These are phyloP conservation scores for Darevskia mixta DNA, from an alignment of 2,797 vertebrate genomes.

Conservation along the genomic window DNA sequence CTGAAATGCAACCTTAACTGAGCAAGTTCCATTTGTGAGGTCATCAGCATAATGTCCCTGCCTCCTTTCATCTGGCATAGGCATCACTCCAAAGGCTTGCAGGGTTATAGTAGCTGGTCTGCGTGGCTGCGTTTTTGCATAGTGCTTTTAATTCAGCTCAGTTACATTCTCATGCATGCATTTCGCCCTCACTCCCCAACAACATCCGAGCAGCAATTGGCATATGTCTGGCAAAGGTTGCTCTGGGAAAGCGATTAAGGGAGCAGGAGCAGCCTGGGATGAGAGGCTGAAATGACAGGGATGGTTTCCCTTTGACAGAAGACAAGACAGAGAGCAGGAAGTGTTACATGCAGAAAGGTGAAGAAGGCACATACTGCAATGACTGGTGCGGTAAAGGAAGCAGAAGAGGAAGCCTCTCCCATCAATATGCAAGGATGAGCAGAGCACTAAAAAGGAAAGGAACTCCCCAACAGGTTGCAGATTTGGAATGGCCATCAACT, in stretches of 20 bases:
- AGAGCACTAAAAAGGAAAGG: no score
- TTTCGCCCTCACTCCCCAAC: background rate
- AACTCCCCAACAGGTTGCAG: no score
- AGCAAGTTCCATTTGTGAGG: background rate
- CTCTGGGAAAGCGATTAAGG: background rate
- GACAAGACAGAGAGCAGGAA: background rate
- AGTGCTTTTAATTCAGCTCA: constrained; percentile 3
- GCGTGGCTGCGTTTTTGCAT: background rate
- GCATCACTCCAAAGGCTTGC: background rate
- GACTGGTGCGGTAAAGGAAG: background rate
- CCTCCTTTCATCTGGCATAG: background rate
- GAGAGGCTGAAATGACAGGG: background rate
- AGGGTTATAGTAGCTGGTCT: background rate
- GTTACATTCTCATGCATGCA: background rate
- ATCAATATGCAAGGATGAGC: background rate
- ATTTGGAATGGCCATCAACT: no score
- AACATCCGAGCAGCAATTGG: constrained; percentile 14
- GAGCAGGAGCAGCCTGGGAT: background rate
- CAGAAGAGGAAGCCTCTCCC: background rate
- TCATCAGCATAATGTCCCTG: background rate
- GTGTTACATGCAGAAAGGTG: background rate
- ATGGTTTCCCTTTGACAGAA: background rate
- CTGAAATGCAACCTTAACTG: background rate
- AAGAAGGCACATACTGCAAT: background rate
- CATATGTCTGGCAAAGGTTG: background rate